Conservation (phyloP, 2,797 vertebrate genomes). For the Poeciliopsis gracilis region DNA sequence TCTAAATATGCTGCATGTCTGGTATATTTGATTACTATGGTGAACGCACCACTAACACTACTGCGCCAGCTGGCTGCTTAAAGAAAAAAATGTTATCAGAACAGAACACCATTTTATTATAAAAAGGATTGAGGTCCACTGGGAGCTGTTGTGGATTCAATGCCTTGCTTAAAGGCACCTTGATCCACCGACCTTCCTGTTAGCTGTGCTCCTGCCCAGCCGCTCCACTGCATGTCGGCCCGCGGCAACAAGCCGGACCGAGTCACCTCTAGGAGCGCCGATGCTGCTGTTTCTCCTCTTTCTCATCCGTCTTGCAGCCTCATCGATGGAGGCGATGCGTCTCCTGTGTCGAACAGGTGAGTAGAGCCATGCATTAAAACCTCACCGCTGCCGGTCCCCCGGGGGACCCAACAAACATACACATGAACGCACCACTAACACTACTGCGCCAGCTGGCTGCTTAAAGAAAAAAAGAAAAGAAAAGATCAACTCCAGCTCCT, state of each 20-base stretch:
- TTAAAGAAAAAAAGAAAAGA: slow-evolving; percentile 24
- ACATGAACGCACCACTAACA: slow-evolving; percentile 20
- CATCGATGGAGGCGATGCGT: slow-evolving; percentile 61
- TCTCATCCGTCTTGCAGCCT: slow-evolving; percentile 73
- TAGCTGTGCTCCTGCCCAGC: neutral
- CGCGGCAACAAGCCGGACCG: slow-evolving; percentile 28
- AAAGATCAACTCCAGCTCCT: slow-evolving; percentile 50
- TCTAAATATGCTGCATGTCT: too few relatives aligned
- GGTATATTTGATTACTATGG: neutral
- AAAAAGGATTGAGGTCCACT: neutral
- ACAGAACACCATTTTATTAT: neutral
- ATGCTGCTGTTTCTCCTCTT: slow-evolving; percentile 59
- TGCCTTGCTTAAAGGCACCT: slow-evolving; percentile 70
- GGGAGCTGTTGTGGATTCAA: neutral
- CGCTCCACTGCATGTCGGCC: neutral
- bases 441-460: slow-evolving; percentile 67
- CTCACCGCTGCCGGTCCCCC: slow-evolving; percentile 34
- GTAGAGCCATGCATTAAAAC: slow-evolving; percentile 73
- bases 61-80: too few relatives aligned
- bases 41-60: too few relatives aligned
- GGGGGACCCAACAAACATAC: slow-evolving; percentile 31
- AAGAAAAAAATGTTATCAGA: neutral
- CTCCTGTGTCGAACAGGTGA: slow-evolving; percentile 75
- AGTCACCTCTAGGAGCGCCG: slow-evolving; percentile 79
- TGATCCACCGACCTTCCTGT: slow-evolving; percentile 37